These are phyloP conservation scores for Trichomycterus rosablanca DNA, from an alignment of 2,113 vertebrate species.

Conservation along the genomic window DNA sequence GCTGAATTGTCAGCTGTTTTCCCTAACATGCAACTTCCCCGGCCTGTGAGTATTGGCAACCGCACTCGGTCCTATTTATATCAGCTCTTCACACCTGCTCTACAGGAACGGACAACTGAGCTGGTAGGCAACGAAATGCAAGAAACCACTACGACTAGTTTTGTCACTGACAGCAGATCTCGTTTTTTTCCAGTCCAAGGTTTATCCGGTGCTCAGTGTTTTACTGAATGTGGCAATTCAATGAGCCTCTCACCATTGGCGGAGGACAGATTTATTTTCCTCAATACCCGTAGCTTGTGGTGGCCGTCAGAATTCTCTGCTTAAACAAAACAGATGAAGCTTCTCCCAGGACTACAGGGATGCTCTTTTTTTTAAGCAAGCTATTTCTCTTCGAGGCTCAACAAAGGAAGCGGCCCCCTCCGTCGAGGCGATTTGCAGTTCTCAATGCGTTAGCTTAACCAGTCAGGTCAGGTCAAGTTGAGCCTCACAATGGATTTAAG, in stretches of 20 bases:
- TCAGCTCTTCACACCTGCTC: constrained; percentile 39
- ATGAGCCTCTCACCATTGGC: constrained; percentile 37
- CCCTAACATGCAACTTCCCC: constrained; percentile 49
- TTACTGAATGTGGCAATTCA: constrained; percentile 38
- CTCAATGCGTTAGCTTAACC: constrained; percentile 77
- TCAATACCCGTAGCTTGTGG: constrained; percentile 53
- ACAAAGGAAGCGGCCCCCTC: constrained; percentile 69
- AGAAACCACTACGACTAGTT: constrained; percentile 38
- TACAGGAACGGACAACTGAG: constrained; percentile 38
- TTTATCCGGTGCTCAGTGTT: constrained; percentile 40
- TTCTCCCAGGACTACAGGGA: constrained; percentile 64
- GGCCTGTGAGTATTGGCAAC: constrained; percentile 43
- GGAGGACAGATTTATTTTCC: constrained; percentile 39
- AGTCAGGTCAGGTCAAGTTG: constrained; percentile 79
- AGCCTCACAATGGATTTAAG: constrained; percentile 75
- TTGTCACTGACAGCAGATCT: constrained; percentile 40
- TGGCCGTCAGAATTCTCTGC: constrained; percentile 48
- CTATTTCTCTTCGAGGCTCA: constrained; percentile 65
- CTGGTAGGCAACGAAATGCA: constrained; percentile 40
- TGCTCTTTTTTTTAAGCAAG: constrained; percentile 67
- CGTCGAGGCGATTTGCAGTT: constrained; percentile 72
- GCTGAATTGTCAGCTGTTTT: constrained; percentile 45
- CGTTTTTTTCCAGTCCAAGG: constrained; percentile 42
- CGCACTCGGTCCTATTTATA: constrained; percentile 42
- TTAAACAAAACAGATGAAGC: constrained; percentile 67